Base-by-base conservation (phyloP, 2,888 invertebrate species). In the Eristalinus aeneus region DNA sequence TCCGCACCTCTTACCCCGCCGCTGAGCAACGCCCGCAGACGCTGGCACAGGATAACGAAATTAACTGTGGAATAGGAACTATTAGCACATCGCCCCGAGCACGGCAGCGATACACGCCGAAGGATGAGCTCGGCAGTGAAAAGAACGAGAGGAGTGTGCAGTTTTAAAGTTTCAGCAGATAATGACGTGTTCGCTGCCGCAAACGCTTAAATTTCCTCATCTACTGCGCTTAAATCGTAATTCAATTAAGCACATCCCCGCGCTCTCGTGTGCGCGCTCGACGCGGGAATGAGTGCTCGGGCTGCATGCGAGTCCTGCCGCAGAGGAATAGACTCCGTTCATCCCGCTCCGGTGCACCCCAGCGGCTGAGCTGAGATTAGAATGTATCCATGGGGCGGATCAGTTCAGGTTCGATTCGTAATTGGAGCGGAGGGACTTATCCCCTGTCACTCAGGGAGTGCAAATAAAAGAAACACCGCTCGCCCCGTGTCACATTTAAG, bases 211-310 rank as follows among this genome's bases (percentile, higher is more conserved):
- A 74, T 80, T 68, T 74, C 56, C 73, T 32, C 74, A 68, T 72
- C 72, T 77, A 68, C 67, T 67, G 56, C 77, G 73, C 77, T 78
- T 64, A 68, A 79, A 79, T 61, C 53, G 39, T 79, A 67, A 79
- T 84, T 84, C 69, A 79, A 79, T 84, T 84, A 79, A 79, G 69
- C 71, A 74, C 71, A 39, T 27, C 10, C 10, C 53, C 16, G 27
- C 2, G 53, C 32, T 56, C 54, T 10, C 1, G 27, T n/a, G 20
- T 8, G 10, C n/a, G 22, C 9, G 8, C 54, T 16, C 12, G 31
- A 0, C 3, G 12, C n/a, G n/a, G 12, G 39, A 12, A 36, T 36
- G 36, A 36, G 1, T 11, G 39, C 36, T 10, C 46, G 16, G n/a
- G n/a, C 1, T 46, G 46, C 46, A 46, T 46, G 46, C 16, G 46